Evolutionary conservation across 2,113 vertebrate species (phyloP).

Genomic region (Leptobrachium ailaonicum): DNA sequence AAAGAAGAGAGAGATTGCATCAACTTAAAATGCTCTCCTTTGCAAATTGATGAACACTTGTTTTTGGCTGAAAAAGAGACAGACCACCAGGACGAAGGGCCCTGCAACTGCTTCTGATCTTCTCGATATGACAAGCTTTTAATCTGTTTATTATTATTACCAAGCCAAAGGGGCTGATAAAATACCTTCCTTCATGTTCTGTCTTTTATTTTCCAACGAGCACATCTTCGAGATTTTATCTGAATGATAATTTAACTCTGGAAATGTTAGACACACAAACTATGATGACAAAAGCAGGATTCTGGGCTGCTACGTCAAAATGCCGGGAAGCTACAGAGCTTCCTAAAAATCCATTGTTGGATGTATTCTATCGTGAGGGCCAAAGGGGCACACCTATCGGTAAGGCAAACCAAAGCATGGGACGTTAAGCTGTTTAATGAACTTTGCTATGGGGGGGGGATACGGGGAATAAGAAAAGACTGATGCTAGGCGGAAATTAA

Average conservation of each 20-base stretch:
- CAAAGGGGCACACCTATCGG: no score
- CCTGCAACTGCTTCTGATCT: constrained; percentile 9
- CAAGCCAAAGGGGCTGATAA: not conserved
- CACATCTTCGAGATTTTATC: constrained; percentile 3
- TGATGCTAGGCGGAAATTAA: no score
- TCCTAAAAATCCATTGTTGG: no score
- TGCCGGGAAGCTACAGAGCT: no score
- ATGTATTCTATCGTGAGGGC: no score
- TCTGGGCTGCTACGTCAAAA: no score
- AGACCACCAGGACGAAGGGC: constrained; percentile 5
- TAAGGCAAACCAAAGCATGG: no score
- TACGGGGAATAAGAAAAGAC: no score
- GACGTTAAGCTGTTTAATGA: no score
- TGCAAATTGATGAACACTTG: not conserved
- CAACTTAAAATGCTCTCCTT: not conserved
- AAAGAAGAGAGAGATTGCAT: not conserved
- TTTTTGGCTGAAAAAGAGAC: not conserved
- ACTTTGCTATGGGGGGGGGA: no score
- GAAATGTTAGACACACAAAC: not conserved
- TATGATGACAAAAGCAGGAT: no score
- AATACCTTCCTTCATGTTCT: not conserved
- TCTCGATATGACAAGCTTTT: not conserved
- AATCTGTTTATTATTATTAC: constrained; percentile 7
- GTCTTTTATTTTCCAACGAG: not conserved
- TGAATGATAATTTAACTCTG: not conserved